These are phyloP conservation scores for Drosophila hydei DNA, from an alignment of 1,140 invertebrate species.

Conservation along the genomic window DNA sequence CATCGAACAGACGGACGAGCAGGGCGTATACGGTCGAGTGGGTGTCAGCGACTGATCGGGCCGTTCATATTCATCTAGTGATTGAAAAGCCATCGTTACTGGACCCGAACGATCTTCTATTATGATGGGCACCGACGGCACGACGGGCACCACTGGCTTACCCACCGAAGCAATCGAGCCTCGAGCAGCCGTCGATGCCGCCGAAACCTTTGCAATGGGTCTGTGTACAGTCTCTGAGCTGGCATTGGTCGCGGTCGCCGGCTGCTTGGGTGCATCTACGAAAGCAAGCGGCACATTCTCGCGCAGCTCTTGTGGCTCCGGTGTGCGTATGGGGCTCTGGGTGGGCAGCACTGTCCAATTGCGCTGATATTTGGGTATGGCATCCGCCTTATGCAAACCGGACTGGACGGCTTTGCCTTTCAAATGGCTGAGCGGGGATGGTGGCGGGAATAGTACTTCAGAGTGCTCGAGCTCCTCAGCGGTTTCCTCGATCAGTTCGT, in stretches of 20 bases:
- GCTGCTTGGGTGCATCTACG: constrained; percentile 66
- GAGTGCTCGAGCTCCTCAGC: constrained; percentile 79
- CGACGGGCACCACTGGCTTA: constrained; percentile 23
- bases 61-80: constrained; percentile 85
- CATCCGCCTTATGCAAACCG: constrained; percentile 86
- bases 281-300: constrained; percentile 83
- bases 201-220: constrained; percentile 65
- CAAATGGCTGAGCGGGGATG: constrained; percentile 82
- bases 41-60: constrained; percentile 82
- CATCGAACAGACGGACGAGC: constrained; percentile 84
- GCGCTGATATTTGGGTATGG: constrained; percentile 87
- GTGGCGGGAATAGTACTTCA: constrained; percentile 74
- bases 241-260: background rate
- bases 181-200: constrained; percentile 42
- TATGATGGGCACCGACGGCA: constrained; percentile 75
- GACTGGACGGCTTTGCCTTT: constrained; percentile 77
- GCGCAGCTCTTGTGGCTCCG: constrained; percentile 83
- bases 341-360: constrained; percentile 86
- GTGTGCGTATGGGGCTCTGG: constrained; percentile 85
- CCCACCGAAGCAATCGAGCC: constrained; percentile 15
- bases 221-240: constrained; percentile 59
- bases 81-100: constrained; percentile 86
- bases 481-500: constrained; percentile 74
- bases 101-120: constrained; percentile 74
- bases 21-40: constrained; percentile 85